Percentiles rank a stretch among this genome's conserved stretches.
phyloP scores from a whole-genome alignment of 2,888 invertebrate genomes.

The Hofmannophila pseudospretella region DNA sequence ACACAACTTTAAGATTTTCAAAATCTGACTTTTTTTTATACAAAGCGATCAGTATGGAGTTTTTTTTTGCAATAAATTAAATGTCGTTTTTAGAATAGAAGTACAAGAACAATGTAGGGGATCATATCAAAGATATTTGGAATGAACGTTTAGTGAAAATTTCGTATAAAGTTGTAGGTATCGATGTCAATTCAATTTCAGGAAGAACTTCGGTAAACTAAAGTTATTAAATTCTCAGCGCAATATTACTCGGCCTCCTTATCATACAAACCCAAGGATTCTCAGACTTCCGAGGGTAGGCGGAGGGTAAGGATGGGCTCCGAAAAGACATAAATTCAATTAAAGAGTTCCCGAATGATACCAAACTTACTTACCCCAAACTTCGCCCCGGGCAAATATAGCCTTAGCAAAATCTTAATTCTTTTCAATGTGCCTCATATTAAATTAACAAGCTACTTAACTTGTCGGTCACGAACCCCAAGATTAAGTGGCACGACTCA shows the following conservation, averaged over 20 bases:
- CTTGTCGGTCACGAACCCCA: constrained; percentile 45
- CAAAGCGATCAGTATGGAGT: too few species aligned
- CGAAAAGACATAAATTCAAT: constrained; percentile 3
- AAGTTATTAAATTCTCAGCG: too few species aligned
- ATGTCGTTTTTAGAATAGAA: too few species aligned
- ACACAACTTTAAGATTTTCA: too few species aligned
- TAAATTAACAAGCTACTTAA: constrained; percentile 28
- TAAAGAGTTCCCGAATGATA: constrained; percentile 5
- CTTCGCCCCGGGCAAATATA: neutral
- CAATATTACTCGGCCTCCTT: neutral
- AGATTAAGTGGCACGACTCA: constrained; percentile 32
- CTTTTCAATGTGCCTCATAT: constrained; percentile 1
- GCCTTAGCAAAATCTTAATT: constrained; percentile 2
- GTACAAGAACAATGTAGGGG: too few species aligned
- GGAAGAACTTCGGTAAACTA: too few species aligned
- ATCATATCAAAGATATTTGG: too few species aligned
- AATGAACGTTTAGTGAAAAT: too few species aligned
- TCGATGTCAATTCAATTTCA: too few species aligned
- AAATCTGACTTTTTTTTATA: too few species aligned
- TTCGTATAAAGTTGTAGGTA: too few species aligned
- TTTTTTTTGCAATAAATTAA: too few species aligned
- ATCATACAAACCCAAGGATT: neutral
- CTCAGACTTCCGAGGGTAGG: neutral
- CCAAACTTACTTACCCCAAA: constrained; percentile 2
- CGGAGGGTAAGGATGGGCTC: neutral